Conservation (phyloP, 2,797 vertebrate genomes). For the Sylvilagus floridanus region DNA sequence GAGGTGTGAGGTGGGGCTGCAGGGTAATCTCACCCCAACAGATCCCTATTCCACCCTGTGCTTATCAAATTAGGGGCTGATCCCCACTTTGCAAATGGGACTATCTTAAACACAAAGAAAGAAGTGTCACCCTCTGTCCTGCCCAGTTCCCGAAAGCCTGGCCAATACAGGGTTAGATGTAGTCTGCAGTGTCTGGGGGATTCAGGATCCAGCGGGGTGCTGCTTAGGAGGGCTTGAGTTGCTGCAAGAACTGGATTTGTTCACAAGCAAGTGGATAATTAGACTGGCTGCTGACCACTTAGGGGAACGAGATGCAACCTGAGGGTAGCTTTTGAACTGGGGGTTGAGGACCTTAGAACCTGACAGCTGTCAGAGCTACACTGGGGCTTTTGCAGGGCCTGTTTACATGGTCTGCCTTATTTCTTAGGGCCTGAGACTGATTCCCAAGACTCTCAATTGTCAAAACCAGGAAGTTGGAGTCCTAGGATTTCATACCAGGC, state of each 20-base stretch:
- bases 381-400: not conserved
- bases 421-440: constrained; percentile 51
- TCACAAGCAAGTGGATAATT: not conserved
- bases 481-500: constrained; percentile 73
- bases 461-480: constrained; percentile 52
- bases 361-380: not conserved
- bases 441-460: constrained; percentile 45
- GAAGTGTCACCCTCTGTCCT: not conserved
- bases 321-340: not conserved
- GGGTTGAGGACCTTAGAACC: not conserved
- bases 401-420: constrained; percentile 10
- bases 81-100: not conserved
- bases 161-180: not conserved
- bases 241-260: constrained; percentile 7
- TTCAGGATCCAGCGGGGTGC: not conserved
- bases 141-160: not conserved
- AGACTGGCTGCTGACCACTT: not conserved
- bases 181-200: not conserved
- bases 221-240: not conserved
- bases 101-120: constrained; percentile 31
- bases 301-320: not conserved
- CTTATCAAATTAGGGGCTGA: constrained; percentile 53
- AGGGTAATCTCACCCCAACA: constrained; percentile 66
- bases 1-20: not conserved
- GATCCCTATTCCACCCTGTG: not conserved